Percentiles rank a stretch among this genome's conserved stretches.
phyloP scores from a whole-genome alignment of 2,888 invertebrate species.

The Fragum fragum region DNA sequence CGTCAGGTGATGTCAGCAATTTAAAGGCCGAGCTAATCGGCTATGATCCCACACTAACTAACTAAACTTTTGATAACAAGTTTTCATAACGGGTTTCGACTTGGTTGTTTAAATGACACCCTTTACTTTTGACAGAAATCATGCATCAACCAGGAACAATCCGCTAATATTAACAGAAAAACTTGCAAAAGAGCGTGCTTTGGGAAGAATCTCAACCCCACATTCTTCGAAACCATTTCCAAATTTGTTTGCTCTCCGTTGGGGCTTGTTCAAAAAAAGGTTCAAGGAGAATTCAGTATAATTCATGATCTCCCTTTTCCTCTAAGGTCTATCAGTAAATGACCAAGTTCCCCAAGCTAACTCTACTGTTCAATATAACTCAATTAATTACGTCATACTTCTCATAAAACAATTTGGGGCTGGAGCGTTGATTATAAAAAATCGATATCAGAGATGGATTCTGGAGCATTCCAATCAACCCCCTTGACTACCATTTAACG shows the following conservation, averaged over 20 bases:
- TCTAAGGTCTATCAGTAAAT: slow-evolving; percentile 42
- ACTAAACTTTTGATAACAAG: slow-evolving; percentile 20
- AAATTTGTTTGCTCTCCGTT: slow-evolving; percentile 48
- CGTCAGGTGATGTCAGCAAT: too few relatives aligned
- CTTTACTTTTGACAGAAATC: slow-evolving; percentile 16
- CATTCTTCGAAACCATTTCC: slow-evolving; percentile 30
- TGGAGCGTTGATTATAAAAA: slow-evolving; percentile 46
- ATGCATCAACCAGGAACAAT: slow-evolving; percentile 32
- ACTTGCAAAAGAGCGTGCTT: slow-evolving; percentile 30
- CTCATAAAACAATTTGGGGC: slow-evolving; percentile 40
- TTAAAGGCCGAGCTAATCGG: too few relatives aligned
- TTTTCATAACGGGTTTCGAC: slow-evolving; percentile 46
- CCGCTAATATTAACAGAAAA: slow-evolving; percentile 26
- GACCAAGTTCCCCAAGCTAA: slow-evolving; percentile 40
- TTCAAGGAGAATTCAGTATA: slow-evolving; percentile 28
- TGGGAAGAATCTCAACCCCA: slow-evolving; percentile 37
- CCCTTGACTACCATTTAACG: slow-evolving; percentile 51
- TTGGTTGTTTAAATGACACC: slow-evolving; percentile 11
- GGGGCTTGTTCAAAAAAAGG: slow-evolving; percentile 53
- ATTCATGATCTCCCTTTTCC: slow-evolving; percentile 60
- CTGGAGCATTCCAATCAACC: slow-evolving; percentile 55
- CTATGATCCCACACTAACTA: slow-evolving; percentile 23
- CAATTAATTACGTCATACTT: slow-evolving; percentile 45
- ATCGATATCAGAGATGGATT: slow-evolving; percentile 61
- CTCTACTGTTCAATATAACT: slow-evolving; percentile 37